Percentiles rank a stretch among this genome's conserved stretches.
These are phyloP conservation scores for Icerya purchasi DNA, from an alignment of 2,888 invertebrate species.

Conservation along the genomic window DNA sequence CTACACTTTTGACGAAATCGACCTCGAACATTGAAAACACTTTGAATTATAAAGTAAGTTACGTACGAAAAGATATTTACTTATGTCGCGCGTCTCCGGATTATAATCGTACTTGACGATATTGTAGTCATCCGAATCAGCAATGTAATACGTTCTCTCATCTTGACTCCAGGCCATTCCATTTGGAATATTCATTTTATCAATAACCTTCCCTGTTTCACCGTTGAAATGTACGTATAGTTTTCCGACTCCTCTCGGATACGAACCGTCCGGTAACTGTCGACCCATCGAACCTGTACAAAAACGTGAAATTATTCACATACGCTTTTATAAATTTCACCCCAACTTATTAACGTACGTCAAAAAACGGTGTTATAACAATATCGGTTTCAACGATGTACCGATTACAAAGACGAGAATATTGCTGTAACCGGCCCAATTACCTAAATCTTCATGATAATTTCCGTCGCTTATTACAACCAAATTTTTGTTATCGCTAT, in stretches of 20 bases:
- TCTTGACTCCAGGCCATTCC: conserved; percentile 53
- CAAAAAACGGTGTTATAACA: too few relatives aligned
- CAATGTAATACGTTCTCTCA: conserved; percentile 36
- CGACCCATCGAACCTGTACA: conserved; percentile 37
- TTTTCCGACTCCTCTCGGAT: background rate
- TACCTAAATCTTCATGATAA: too few relatives aligned
- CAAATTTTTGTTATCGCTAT: too few relatives aligned
- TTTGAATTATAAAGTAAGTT: background rate
- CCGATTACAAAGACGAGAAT: too few relatives aligned
- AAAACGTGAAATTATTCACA: too few relatives aligned
- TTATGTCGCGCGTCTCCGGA: conserved; percentile 37
- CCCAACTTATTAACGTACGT: too few relatives aligned
- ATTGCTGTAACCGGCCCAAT: too few relatives aligned
- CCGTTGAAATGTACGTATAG: background rate
- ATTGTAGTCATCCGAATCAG: conserved; percentile 26
- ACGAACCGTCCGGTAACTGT: conserved; percentile 22
- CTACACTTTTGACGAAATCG: too few relatives aligned
- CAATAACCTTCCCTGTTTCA: conserved; percentile 18
- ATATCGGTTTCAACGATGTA: too few relatives aligned
- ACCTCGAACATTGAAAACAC: too few relatives aligned
- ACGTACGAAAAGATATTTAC: conserved; percentile 27
- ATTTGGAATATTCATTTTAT: conserved; percentile 40
- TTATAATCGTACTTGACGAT: conserved; percentile 50
- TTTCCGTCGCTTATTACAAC: too few relatives aligned
- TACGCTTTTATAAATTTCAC: too few relatives aligned